Evolutionary conservation across 2,888 invertebrate genomes (phyloP), one percentile per base, ranked within the genome.

Genomic region (Drosophila aldrichi): DNA sequence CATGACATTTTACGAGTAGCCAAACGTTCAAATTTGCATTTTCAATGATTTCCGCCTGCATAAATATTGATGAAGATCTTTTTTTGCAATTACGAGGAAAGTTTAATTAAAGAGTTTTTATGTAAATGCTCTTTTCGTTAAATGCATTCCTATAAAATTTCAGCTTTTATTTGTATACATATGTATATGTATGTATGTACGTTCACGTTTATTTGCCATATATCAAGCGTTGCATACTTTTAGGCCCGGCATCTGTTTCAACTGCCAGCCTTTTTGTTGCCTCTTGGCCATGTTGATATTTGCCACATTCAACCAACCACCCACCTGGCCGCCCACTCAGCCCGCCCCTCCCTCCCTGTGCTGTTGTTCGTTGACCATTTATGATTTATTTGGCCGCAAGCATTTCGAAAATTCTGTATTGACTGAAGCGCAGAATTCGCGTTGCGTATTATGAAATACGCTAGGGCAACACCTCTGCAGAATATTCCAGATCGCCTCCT

Each of bases 191-290:
- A 2, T 4, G 4, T 25, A 7, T 6, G 6, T 25, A 25, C 6
- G 10, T 34, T 52, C 18, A 14, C 32, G 20, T 34, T 43, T 32
- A 20, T 32, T 14, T 9, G 20, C 20, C 43, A 46, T 43, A 52
- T 41, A 22, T 10, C 14, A 41, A 12, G 2, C 38, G 41, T 41
- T 51, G 76, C 76, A 60, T 54, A 46, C 73, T 76, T 73, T 72
- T 59, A 20, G 61, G 72, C 49, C 36, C 69, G 69, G 55, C 73
- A 76, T 69, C 73, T 76, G 76, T 65, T 76, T 57, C 29, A 48
- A 41, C 36, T 66, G 34, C 41, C 46, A 46, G 14, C 52, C 40
- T 16, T 40, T 52, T 41, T 43, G 43, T 41, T 61, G 48, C 16
- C 59, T 22, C 25, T 20, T 34, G 58, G 55, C 25, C 20, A 57